Evolutionary conservation across 2,113 vertebrate genomes (phyloP).

Genomic region (Dipodomys stephensi): DNA sequence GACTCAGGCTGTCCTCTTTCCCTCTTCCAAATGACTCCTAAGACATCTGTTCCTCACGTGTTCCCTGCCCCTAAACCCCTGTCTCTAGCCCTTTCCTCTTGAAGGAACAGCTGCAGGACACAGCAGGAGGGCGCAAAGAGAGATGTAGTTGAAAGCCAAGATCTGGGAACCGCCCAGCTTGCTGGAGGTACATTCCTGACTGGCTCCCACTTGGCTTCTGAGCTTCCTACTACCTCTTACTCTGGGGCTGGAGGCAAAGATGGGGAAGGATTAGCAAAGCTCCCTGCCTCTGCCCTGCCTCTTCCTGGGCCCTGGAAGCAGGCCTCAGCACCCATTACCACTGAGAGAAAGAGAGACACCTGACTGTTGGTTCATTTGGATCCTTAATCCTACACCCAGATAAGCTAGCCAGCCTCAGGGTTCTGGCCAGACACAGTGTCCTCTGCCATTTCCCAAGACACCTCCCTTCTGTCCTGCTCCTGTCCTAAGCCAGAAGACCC

Average conservation of each 20-base stretch:
- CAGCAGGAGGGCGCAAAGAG: not conserved
- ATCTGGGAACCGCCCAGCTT: not conserved
- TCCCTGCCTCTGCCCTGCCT: not conserved
- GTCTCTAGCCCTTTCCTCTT: not conserved
- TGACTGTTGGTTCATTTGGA: not conserved
- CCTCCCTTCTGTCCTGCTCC: no score
- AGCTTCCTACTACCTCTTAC: not conserved
- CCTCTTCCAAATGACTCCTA: conserved; percentile 44
- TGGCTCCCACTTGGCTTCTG: not conserved
- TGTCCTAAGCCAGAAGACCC: not conserved
- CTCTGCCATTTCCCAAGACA: not conserved
- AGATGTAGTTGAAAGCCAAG: not conserved
- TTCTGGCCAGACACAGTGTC: not conserved
- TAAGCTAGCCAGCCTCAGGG: not conserved
- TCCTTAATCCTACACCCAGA: not conserved
- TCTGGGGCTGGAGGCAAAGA: not conserved
- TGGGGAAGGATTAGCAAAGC: not conserved
- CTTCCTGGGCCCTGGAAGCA: not conserved
- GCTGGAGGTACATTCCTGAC: not conserved
- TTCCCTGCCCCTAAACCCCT: not conserved
- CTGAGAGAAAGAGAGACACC: not conserved
- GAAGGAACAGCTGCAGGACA: conserved; percentile 44
- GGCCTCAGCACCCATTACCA: not conserved
- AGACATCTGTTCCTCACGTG: conserved; percentile 26
- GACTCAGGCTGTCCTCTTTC: not conserved